Conservation (phyloP, 2,888 invertebrate genomes). For the Acholoe squamosa region DNA sequence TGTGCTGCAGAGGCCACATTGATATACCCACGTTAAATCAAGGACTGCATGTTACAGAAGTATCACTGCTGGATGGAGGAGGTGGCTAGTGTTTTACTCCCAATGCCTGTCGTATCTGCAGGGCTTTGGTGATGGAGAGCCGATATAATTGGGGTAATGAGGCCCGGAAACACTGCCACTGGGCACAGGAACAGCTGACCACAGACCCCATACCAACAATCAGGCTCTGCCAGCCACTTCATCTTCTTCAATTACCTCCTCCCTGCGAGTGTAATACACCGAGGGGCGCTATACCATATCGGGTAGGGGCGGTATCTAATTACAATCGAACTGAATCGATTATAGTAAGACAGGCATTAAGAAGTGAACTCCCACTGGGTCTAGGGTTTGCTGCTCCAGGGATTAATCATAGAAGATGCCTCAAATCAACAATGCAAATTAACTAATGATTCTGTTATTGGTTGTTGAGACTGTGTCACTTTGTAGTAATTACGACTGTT, state of each 20-base stretch:
- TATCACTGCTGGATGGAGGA: too few relatives aligned
- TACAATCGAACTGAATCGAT: conserved; percentile 32
- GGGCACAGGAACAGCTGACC: conserved; percentile 32
- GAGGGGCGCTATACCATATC: not conserved
- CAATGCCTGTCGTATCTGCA: not conserved
- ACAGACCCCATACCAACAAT: not conserved
- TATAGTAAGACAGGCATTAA: not conserved
- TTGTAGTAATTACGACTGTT: not conserved
- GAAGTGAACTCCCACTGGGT: not conserved
- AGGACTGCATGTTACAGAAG: too few relatives aligned
- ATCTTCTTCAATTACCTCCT: conserved; percentile 8
- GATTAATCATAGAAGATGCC: conserved; percentile 27
- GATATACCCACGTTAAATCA: too few relatives aligned
- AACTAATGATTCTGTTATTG: not conserved
- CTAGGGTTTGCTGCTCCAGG: not conserved
- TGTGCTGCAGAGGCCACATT: too few relatives aligned
- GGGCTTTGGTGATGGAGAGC: not conserved
- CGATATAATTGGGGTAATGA: conserved; percentile 4
- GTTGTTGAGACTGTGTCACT: not conserved
- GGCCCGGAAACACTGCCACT: not conserved
- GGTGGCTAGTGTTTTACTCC: too few relatives aligned
- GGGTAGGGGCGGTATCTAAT: not conserved
- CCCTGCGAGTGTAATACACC: not conserved
- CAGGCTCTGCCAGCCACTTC: not conserved
- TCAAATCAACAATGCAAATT: conserved; percentile 12